These are phyloP conservation scores for Notiomystis cincta DNA, from an alignment of 2,113 vertebrate species.

Conservation along the genomic window DNA sequence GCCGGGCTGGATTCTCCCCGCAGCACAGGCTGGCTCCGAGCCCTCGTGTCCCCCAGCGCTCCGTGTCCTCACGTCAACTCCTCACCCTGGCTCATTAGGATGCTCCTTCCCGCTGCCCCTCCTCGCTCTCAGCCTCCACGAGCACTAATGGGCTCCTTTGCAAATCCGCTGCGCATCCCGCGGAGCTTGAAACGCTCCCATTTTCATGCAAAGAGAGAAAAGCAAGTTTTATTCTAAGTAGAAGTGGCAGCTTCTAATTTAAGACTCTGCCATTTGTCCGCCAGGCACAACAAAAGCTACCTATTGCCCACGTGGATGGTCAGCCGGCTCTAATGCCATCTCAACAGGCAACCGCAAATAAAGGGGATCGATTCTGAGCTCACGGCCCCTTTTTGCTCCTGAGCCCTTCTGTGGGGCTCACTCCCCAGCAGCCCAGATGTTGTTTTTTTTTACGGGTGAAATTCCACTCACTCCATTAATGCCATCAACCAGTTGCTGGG, in stretches of 20 bases:
- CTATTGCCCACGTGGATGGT: background rate
- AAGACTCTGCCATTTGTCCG: background rate
- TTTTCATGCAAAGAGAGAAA: background rate
- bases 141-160: slow-evolving; percentile 24
- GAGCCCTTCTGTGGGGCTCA: background rate
- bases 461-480: background rate
- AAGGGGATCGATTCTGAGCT: background rate
- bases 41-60: background rate
- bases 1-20: background rate
- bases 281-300: slow-evolving; percentile 50
- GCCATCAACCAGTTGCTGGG: background rate
- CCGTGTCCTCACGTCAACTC: background rate
- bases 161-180: background rate
- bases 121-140: background rate
- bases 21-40: slow-evolving; percentile 8
- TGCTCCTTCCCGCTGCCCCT: background rate
- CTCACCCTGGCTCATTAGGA: slow-evolving; percentile 11
- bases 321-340: background rate
- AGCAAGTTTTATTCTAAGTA: slow-evolving; percentile 9
- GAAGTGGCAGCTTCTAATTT: slow-evolving; percentile 52
- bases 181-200: background rate
- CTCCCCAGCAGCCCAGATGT: background rate
- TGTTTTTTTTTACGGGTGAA: background rate
- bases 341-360: background rate
- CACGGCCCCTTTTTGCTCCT: background rate